A percentile compares a stretch with the other conserved stretches of the same genome.
Evolutionary conservation across 1,140 invertebrate genomes (phyloP).

Genomic region (Bombus confusus): DNA sequence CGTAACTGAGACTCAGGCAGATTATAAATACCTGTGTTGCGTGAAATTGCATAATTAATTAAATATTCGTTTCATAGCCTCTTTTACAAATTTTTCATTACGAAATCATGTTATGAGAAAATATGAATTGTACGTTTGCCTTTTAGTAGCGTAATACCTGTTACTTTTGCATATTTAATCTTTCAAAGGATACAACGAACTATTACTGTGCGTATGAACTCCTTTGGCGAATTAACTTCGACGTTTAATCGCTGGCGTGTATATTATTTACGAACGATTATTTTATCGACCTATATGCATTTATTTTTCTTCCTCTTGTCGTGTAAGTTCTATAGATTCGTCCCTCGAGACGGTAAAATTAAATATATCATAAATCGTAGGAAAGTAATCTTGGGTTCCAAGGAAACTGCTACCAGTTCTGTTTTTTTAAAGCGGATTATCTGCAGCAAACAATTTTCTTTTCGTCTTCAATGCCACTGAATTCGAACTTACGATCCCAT

Average conservation of each 20-base stretch:
- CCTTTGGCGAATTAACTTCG: not conserved
- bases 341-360: not conserved
- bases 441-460: not conserved
- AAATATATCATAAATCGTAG: not conserved
- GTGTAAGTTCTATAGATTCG: not conserved
- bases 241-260: not conserved
- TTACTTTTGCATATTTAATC: too few species aligned
- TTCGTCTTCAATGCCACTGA: not conserved
- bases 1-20: not conserved
- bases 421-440: not conserved
- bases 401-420: not conserved
- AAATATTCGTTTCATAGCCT: not conserved
- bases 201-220: not conserved
- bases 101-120: too few species aligned
- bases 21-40: not conserved
- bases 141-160: too few species aligned
- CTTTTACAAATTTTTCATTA: not conserved
- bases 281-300: not conserved
- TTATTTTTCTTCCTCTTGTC: not conserved
- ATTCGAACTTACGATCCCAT: not conserved
- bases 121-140: too few species aligned
- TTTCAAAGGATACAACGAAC: too few species aligned
- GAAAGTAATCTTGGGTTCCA: not conserved
- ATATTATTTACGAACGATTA: not conserved
- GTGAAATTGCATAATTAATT: not conserved